These are phyloP conservation scores for Neodiprion virginianus DNA, from an alignment of 1,140 invertebrate species.

Conservation along the genomic window DNA sequence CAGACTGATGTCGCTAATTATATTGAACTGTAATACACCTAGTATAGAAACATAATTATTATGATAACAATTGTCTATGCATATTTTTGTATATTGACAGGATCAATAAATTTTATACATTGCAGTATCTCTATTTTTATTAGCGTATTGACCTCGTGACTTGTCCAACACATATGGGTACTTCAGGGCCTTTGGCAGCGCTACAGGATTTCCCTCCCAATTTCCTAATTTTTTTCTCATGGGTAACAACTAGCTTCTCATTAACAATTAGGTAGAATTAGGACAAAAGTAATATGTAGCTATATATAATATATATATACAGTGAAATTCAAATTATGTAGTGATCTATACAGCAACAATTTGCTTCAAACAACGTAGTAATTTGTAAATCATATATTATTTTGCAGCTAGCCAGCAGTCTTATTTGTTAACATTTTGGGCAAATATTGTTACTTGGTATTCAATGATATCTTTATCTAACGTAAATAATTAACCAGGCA, in stretches of 20 bases:
- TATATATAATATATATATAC: background rate
- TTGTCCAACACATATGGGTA: slow-evolving; percentile 17
- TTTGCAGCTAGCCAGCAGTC: background rate
- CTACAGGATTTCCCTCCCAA: slow-evolving; percentile 31
- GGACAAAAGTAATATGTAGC: background rate
- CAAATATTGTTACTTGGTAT: background rate
- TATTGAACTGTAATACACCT: too few species aligned
- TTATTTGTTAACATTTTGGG: background rate
- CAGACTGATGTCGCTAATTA: too few species aligned
- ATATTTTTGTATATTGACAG: slow-evolving; percentile 29
- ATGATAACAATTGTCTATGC: too few species aligned
- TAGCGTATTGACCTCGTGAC: slow-evolving; percentile 39
- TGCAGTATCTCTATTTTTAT: slow-evolving; percentile 45
- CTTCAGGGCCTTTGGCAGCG: slow-evolving; percentile 48
- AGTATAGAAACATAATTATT: too few species aligned
- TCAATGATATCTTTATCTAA: too few species aligned
- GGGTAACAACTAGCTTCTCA: slow-evolving; percentile 9
- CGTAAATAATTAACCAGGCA: too few species aligned
- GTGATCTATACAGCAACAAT: background rate
- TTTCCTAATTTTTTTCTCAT: background rate
- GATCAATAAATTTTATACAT: slow-evolving; percentile 50
- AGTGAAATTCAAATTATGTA: background rate
- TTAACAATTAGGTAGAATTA: background rate
- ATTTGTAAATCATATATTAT: background rate
- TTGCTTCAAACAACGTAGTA: background rate